phyloP scores from a whole-genome alignment of 2,113 vertebrate genomes.

The Ctenodactylus gundi region DNA sequence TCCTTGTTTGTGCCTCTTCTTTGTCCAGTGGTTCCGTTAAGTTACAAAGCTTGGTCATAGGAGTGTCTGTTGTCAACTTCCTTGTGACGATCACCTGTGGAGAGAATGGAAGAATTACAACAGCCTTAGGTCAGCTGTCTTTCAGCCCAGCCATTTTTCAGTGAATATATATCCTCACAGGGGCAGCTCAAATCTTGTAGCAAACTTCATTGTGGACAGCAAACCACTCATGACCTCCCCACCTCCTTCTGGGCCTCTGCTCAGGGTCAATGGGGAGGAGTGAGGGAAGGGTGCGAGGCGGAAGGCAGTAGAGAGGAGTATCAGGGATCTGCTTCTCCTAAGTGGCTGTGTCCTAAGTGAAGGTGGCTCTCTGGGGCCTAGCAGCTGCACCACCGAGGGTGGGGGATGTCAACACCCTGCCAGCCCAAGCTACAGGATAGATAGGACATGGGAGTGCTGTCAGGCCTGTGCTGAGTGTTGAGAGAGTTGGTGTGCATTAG shows the following conservation, averaged over 20 bases:
- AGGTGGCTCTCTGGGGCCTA: not conserved
- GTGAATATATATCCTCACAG: not conserved
- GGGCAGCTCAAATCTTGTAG: not conserved
- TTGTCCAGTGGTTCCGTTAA: not conserved
- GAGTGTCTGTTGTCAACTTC: not conserved
- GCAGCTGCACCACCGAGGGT: not conserved
- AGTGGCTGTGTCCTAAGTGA: not conserved
- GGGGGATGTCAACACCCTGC: not conserved
- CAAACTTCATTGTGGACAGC: not conserved
- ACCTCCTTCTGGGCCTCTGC: not conserved
- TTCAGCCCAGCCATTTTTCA: not conserved
- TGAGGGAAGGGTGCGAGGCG: not conserved
- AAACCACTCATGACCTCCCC: not conserved
- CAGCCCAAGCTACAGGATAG: not conserved
- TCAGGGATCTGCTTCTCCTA: not conserved
- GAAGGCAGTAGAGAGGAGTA: not conserved
- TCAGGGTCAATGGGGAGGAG: not conserved
- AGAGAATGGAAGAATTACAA: constrained; percentile 43
- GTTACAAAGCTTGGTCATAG: not conserved
- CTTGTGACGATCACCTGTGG: not conserved
- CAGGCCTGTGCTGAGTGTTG: not conserved
- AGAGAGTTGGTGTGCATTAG: not conserved
- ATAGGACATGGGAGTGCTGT: not conserved
- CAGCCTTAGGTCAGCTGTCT: not conserved
- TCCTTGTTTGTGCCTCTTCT: not conserved